Evolutionary conservation across 1,140 invertebrate species (phyloP).

Genomic region (Drosophila quadrilineata): DNA sequence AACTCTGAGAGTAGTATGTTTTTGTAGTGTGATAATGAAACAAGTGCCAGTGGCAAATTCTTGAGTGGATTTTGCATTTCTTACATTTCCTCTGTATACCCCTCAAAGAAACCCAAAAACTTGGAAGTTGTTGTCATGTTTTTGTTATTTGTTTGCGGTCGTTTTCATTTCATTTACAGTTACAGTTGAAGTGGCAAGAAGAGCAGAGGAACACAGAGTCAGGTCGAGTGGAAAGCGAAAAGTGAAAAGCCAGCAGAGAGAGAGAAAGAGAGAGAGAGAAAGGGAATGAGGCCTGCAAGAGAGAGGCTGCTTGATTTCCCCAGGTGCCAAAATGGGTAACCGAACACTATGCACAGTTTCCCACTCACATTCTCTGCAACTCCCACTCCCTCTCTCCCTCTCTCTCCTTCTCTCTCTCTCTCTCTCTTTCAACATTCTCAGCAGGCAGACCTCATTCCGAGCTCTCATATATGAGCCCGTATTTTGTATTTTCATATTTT

Average conservation of each 20-base stretch:
- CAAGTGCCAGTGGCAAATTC: conserved; percentile 18
- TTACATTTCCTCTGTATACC: conserved; percentile 1
- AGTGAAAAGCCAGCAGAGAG: conserved; percentile 4
- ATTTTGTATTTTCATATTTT: conserved; percentile 65
- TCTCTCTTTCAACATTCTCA: no score
- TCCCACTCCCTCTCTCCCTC: no score
- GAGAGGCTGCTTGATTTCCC: conserved; percentile 68
- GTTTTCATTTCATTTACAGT: conserved; percentile 74
- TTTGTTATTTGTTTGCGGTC: conserved; percentile 65
- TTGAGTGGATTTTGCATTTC: conserved; percentile 12
- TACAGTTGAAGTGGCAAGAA: conserved; percentile 37
- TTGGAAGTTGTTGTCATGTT: conserved; percentile 45
- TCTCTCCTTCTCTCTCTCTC: no score
- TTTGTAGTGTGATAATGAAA: conserved; percentile 33
- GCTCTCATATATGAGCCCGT: conserved; percentile 28
- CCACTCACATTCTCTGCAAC: conserved; percentile 6
- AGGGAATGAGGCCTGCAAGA: conserved; percentile 40
- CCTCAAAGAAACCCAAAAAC: background rate
- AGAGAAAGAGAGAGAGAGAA: conserved; percentile 46
- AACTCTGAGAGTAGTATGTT: no score
- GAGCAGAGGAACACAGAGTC: conserved; percentile 29
- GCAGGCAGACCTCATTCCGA: no score
- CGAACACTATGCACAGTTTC: background rate
- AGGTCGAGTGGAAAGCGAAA: no score
- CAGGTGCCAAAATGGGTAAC: conserved; percentile 52